Evolutionary conservation across 2,113 vertebrate genomes (phyloP), one percentile per base, ranked within the genome.

Genomic region (Apeltes quadracus): DNA sequence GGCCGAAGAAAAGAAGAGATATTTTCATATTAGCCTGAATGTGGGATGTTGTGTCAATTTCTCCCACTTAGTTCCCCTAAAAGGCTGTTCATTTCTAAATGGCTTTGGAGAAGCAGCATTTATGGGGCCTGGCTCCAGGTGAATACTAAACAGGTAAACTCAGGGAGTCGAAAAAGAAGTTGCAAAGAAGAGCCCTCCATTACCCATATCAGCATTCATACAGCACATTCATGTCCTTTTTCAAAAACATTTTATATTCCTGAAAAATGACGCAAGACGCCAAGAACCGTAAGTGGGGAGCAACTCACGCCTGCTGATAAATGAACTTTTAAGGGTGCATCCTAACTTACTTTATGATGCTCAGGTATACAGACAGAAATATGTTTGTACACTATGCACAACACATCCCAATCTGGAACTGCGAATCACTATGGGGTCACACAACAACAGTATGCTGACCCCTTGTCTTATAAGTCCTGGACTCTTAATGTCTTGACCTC

Each of bases 131-230:
- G 55, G 69, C 61, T 67, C 59, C 69, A 75, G 79, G 44, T 79
- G 82, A 81, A 81, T 89, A 86, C 82, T 81, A 77, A 86, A 76
- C 4, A 72, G 69, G 81, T 78, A 67, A 84, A 85, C 67, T 71
- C 29, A 12, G n/a, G 59, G 32, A 84, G 83, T 70, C 78, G 64
- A 83, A 85, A 61, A 25, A 67, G 29, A 43, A 73, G 64, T 74
- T 69, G 56, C 57, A 56, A 76, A 81, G 34, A 23, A 61, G 69
- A 69, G 71, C 25, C 51, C 57, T 81, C 64, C 12, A 58, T 78
- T 67, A 70, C 23, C 76, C 65, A 55, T 14, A 80, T 82, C 72
- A 68, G 58, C 59, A 61, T 69, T 79, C 72, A 72, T 71, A 55
- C 75, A 66, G 63, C 69, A 13, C 63, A 22, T 58, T 68, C 55